phyloP scores from a whole-genome alignment of 2,113 vertebrate genomes.

The Podarcis muralis region DNA sequence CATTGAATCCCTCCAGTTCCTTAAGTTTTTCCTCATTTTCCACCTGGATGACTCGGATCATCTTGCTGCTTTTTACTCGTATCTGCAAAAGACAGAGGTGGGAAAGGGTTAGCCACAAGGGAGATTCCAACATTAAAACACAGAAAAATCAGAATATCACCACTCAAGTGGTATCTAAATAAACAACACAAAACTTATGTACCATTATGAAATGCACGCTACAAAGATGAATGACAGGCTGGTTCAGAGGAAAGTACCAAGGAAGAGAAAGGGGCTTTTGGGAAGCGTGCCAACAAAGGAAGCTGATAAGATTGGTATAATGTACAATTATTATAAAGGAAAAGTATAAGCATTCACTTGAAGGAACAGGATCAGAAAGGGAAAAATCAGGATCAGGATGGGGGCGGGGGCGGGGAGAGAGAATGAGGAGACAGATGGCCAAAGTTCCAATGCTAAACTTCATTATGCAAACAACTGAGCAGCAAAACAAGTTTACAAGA shows the following conservation, averaged over 20 bases:
- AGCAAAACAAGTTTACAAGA: neutral
- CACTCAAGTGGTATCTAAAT: neutral
- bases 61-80: slow-evolving; percentile 82
- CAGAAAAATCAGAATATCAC: neutral
- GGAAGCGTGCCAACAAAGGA: neutral
- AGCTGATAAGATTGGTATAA: neutral
- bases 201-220: neutral
- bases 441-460: neutral
- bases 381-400: neutral
- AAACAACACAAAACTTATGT: neutral
- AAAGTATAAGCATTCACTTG: neutral
- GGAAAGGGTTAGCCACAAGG: neutral
- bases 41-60: slow-evolving; percentile 85
- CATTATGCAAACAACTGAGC: neutral
- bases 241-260: too few species aligned
- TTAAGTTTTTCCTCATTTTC: slow-evolving; percentile 86
- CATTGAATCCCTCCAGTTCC: slow-evolving; percentile 83
- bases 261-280: neutral
- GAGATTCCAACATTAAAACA: neutral
- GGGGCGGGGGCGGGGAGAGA: neutral
- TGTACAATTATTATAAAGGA: neutral
- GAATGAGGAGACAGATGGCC: neutral
- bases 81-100: slow-evolving; percentile 73
- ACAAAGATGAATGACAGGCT: neutral
- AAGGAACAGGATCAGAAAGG: neutral